A percentile compares a stretch with the other conserved stretches of the same genome.
These are phyloP conservation scores for Prunella himalayana DNA, from an alignment of 2,113 vertebrate genomes.

Conservation along the genomic window DNA sequence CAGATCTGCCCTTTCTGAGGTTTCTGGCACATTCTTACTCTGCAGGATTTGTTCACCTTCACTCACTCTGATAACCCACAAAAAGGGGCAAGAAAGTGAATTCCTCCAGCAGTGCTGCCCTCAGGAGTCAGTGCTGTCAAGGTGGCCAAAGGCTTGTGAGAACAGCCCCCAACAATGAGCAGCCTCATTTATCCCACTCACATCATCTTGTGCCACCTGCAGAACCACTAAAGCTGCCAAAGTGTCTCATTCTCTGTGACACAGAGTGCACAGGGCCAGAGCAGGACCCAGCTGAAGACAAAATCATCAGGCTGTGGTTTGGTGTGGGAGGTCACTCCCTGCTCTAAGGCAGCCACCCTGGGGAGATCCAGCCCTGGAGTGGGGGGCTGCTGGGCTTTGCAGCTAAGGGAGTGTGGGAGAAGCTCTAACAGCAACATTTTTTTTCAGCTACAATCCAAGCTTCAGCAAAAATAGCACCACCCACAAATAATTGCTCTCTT, in stretches of 20 bases:
- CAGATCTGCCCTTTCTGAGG: not conserved
- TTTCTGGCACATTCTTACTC: not conserved
- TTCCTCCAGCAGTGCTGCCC: not conserved
- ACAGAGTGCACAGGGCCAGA: not conserved
- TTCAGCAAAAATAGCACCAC: conserved; percentile 28
- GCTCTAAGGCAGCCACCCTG: not conserved
- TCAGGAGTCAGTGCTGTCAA: not conserved
- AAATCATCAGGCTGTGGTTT: not conserved
- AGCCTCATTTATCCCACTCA: not conserved
- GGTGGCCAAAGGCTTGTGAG: not conserved
- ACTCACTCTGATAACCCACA: not conserved
- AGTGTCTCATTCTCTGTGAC: not conserved
- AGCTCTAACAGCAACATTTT: not conserved
- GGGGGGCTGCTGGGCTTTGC: not conserved
- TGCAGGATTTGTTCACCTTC: not conserved
- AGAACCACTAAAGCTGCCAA: not conserved
- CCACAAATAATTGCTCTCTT: conserved; percentile 44
- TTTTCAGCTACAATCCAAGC: not conserved
- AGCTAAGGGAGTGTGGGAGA: not conserved
- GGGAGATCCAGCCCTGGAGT: not conserved
- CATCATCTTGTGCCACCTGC: not conserved
- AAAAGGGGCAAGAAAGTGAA: not conserved
- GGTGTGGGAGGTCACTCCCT: not conserved
- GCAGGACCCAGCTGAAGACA: not conserved
- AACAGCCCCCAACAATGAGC: not conserved